Evolutionary conservation across 1,140 invertebrate genomes (phyloP).

Genomic region (Magallana angulata): DNA sequence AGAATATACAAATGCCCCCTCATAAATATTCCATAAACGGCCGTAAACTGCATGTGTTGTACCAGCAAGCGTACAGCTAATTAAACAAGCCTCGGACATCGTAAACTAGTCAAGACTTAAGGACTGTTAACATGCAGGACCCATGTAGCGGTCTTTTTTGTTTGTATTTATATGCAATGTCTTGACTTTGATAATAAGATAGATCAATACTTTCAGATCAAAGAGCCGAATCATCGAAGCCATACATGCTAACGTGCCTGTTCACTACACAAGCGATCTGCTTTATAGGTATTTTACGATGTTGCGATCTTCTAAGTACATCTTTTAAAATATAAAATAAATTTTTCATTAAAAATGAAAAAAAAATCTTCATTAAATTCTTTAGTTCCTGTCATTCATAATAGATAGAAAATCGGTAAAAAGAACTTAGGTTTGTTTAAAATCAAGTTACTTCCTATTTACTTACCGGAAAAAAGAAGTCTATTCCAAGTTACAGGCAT

Average conservation of each 20-base stretch:
- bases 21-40: constrained; percentile 30
- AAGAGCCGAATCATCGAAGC: background rate
- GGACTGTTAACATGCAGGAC: background rate
- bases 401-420: too few relatives aligned
- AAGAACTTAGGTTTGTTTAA: too few relatives aligned
- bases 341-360: too few relatives aligned
- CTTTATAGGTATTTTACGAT: too few relatives aligned
- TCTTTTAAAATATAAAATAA: too few relatives aligned
- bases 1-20: constrained; percentile 13
- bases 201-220: background rate
- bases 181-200: background rate
- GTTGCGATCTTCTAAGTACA: too few relatives aligned
- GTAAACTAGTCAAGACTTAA: background rate
- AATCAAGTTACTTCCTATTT: too few relatives aligned
- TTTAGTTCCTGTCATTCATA: too few relatives aligned
- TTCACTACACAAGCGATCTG: too few relatives aligned
- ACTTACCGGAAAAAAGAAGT: constrained; percentile 7
- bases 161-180: background rate
- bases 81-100: background rate
- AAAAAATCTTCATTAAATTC: too few relatives aligned
- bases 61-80: background rate
- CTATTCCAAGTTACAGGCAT: constrained; percentile 7
- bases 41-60: background rate
- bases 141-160: background rate
- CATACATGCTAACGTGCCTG: background rate